phyloP scores from a whole-genome alignment of 2,113 vertebrate species.

The Trematocara nigrifrons region DNA sequence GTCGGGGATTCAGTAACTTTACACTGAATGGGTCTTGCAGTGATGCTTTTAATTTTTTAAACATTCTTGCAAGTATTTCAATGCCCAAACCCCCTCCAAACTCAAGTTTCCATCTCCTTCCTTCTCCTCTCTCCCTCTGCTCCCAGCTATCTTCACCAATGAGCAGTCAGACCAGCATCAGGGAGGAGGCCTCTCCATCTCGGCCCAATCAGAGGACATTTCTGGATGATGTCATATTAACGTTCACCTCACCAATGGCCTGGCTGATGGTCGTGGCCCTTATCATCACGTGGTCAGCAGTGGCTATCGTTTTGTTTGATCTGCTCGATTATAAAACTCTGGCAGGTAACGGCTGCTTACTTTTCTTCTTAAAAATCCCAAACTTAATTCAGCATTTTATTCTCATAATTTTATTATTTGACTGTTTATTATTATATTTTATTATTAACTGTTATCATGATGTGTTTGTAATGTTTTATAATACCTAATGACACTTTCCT shows the following conservation, averaged over 20 bases:
- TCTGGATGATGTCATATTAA: conserved; percentile 54
- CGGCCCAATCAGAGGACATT: conserved; percentile 31
- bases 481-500: neutral
- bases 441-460: neutral
- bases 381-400: neutral
- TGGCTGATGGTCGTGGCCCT: conserved; percentile 65
- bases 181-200: neutral
- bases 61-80: neutral
- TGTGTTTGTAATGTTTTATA: neutral
- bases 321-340: conserved; percentile 62
- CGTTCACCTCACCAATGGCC: conserved; percentile 64
- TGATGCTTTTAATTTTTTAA: neutral
- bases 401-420: neutral
- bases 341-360: conserved; percentile 24
- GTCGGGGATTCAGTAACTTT: neutral
- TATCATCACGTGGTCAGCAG: conserved; percentile 60
- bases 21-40: neutral
- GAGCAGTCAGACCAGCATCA: conserved; percentile 22
- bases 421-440: neutral
- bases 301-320: conserved; percentile 63
- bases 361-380: rapidly evolving
- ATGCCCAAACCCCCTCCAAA: neutral
- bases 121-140: neutral
- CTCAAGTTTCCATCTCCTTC: neutral
- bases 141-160: conserved; percentile 22